Conservation (phyloP, 2,888 invertebrate species). For the Abrostola tripartita region DNA sequence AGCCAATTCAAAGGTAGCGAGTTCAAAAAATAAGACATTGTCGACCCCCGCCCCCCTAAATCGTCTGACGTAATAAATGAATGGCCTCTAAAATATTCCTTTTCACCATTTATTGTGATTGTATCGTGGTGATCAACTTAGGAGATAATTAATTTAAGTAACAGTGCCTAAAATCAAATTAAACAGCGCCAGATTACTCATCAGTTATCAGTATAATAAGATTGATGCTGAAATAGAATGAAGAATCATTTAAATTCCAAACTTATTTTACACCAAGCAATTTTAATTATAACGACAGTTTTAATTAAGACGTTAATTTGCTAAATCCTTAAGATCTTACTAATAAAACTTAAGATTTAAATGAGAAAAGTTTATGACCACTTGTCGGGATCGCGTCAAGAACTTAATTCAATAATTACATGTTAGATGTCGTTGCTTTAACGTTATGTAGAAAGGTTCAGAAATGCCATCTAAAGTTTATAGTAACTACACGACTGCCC, state of each 20-base stretch:
- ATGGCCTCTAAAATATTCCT: too few relatives aligned
- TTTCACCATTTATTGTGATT: too few relatives aligned
- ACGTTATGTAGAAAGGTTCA: background rate
- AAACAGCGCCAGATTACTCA: background rate
- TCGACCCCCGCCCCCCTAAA: too few relatives aligned
- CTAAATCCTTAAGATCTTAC: background rate
- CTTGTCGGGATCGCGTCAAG: too few relatives aligned
- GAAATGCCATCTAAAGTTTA: background rate
- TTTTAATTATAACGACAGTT: background rate
- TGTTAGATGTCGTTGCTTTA: constrained; percentile 12
- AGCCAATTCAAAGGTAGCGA: too few relatives aligned
- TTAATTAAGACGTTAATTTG: background rate
- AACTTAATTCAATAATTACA: constrained; percentile 14
- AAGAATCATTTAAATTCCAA: background rate
- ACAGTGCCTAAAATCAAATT: too few relatives aligned
- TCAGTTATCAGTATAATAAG: background rate
- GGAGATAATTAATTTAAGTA: too few relatives aligned
- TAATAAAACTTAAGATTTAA: constrained; percentile 1
- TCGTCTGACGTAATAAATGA: too few relatives aligned
- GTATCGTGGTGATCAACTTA: too few relatives aligned
- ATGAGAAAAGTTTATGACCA: background rate
- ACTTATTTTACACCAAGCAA: background rate
- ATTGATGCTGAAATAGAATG: background rate
- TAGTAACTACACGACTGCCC: too few relatives aligned
- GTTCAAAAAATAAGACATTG: too few relatives aligned